Base-by-base conservation (phyloP, 2,888 invertebrate species). In the Acrobasis repandana region DNA sequence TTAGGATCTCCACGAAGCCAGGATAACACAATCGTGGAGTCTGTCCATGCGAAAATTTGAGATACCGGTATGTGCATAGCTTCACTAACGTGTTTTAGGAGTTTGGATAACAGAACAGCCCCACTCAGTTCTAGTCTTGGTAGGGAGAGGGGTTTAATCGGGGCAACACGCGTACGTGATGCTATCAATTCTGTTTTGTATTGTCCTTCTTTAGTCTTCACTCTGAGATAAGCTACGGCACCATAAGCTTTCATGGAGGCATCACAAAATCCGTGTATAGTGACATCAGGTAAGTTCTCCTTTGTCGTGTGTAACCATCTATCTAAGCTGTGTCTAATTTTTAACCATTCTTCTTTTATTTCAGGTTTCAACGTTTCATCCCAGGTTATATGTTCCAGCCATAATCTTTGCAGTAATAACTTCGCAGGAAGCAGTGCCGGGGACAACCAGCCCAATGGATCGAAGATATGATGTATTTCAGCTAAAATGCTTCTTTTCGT, bases 11-110 rank as follows among this genome's bases (percentile, higher is more conserved):
- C 61, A 14, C 11, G 20, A 2, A 63, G n/a, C 63, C 63, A 63
- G 1, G 63, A 56, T 33, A 61, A 20, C 1, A 63, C 61, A 11
- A 63, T 61, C 0, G 62, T 60, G 9, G 61, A 64, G 16, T 62
- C 65, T 2, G 63, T 64, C 62, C 61, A 66, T n/a, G 46, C 20
- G 36, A 38, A 63, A 46, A 61, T 61, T n/a, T 63, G 54, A 10
- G 49, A 46, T 15, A 33, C 46, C 0, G 61, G 63, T 18, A 64
- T 63, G 46, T 62, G 60, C 16, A 52, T 64, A 6, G 66, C 63
- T 49, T 58, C 47, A 34, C 57, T 58, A 5, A 66, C 43, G 36
- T 66, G 64, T 56, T 61, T 64, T 46, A 63, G 11, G 15, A 64
- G 28, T 20, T 58, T 60, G 10, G 58, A n/a, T n/a, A n/a, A n/a